Evolutionary conservation across 2,888 invertebrate species (phyloP).

Genomic region (Synanthedon formicaeformis): DNA sequence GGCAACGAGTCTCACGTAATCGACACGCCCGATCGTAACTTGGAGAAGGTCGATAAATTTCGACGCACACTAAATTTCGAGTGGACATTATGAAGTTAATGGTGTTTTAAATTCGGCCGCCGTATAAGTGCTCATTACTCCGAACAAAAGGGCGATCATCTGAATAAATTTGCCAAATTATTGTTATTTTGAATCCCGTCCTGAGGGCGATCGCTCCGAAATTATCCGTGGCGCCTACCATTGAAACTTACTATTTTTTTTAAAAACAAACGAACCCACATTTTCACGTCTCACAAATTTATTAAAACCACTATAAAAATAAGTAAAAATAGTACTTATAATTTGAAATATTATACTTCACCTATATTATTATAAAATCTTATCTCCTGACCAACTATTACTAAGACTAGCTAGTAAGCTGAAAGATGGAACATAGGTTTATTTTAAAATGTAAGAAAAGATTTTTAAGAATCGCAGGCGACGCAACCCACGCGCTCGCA

Average conservation of each 20-base stretch:
- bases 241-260: constrained; percentile 1
- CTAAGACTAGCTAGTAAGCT: too few relatives aligned
- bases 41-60: constrained; percentile 9
- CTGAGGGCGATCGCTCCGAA: constrained; percentile 27
- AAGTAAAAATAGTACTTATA: too few relatives aligned
- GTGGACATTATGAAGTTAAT: constrained; percentile 38
- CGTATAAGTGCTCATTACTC: constrained; percentile 41
- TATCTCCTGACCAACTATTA: too few relatives aligned
- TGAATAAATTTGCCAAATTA: constrained; percentile 64
- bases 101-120: constrained; percentile 42
- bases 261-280: too few relatives aligned
- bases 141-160: constrained; percentile 53
- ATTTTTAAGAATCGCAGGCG: too few relatives aligned
- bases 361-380: too few relatives aligned
- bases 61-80: background rate
- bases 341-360: too few relatives aligned
- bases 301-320: too few relatives aligned
- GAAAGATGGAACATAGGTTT: too few relatives aligned
- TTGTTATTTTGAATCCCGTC: constrained; percentile 46
- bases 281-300: too few relatives aligned
- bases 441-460: too few relatives aligned
- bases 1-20: background rate
- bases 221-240: constrained; percentile 13
- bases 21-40: background rate
- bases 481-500: too few relatives aligned